Evolutionary conservation across 2,888 invertebrate genomes (phyloP).

Genomic region (Pyrocoelia pectoralis): DNA sequence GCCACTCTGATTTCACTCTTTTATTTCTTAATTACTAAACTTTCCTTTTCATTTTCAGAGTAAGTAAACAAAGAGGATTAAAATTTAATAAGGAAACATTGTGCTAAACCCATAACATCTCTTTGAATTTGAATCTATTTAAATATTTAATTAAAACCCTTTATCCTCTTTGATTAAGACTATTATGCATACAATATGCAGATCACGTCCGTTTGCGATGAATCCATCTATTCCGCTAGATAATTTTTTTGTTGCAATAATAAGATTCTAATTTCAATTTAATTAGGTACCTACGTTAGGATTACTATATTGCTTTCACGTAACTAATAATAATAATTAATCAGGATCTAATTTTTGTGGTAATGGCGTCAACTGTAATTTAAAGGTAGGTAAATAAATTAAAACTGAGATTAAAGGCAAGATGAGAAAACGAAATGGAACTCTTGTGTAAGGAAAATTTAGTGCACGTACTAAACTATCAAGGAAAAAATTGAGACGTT

Average conservation of each 20-base stretch:
- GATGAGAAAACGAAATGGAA: too few species aligned
- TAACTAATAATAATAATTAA: too few species aligned
- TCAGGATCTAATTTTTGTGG: too few species aligned
- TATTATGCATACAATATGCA: slow-evolving; percentile 34
- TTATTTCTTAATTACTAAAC: slow-evolving; percentile 30
- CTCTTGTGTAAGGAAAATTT: too few species aligned
- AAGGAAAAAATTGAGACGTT: too few species aligned
- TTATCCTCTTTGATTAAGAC: slow-evolving; percentile 36
- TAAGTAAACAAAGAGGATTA: slow-evolving; percentile 35
- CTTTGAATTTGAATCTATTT: slow-evolving; percentile 37
- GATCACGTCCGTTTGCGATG: slow-evolving; percentile 28
- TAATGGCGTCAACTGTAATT: too few species aligned
- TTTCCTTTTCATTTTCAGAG: slow-evolving; percentile 31
- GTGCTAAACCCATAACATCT: slow-evolving; percentile 35
- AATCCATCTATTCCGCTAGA: slow-evolving; percentile 17
- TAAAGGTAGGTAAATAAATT: too few species aligned
- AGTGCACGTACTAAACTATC: too few species aligned
- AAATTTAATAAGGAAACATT: slow-evolving; percentile 38
- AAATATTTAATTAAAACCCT: slow-evolving; percentile 37
- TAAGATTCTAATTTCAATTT: slow-evolving; percentile 1
- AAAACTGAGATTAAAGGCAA: too few species aligned
- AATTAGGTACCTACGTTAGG: neutral
- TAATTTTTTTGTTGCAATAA: slow-evolving; percentile 12
- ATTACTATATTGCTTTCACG: neutral
- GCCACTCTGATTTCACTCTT: slow-evolving; percentile 23